Percentiles rank a stretch among this genome's conserved stretches.
These are phyloP conservation scores for Aporophyla lueneburgensis DNA, from an alignment of 2,888 invertebrate species.

Conservation along the genomic window DNA sequence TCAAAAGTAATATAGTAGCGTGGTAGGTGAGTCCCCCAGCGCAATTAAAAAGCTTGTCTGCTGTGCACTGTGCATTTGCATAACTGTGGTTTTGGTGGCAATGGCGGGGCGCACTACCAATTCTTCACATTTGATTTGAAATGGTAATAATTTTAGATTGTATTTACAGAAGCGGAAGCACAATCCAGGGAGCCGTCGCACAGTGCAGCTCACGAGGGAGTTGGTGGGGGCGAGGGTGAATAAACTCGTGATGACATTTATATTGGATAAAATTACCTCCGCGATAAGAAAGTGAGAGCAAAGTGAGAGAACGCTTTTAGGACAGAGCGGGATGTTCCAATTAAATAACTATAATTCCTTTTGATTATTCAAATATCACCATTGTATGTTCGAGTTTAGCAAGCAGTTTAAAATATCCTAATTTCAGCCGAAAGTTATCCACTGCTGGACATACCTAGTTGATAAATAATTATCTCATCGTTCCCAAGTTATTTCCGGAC, in stretches of 20 bases:
- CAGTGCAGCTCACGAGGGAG: slow-evolving; percentile 80
- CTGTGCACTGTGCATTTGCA: slow-evolving; percentile 60
- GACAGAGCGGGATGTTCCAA: slow-evolving; percentile 64
- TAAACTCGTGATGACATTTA: slow-evolving; percentile 51
- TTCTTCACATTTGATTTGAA: background rate
- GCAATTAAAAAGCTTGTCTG: slow-evolving; percentile 66
- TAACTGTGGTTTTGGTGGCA: slow-evolving; percentile 46
- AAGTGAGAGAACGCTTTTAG: slow-evolving; percentile 64
- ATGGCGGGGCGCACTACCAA: slow-evolving; percentile 38
- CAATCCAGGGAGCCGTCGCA: slow-evolving; percentile 85
- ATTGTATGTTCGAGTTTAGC: slow-evolving; percentile 13
- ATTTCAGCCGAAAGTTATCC: no score
- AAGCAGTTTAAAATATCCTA: background rate
- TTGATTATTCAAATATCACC: slow-evolving; percentile 24
- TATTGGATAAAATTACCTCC: slow-evolving; percentile 65
- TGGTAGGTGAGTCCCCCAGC: slow-evolving; percentile 81
- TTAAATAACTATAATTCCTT: slow-evolving; percentile 68
- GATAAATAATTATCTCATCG: slow-evolving; percentile 4
- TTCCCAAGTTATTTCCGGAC: slow-evolving; percentile 40
- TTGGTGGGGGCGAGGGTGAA: slow-evolving; percentile 70
- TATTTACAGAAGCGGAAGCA: slow-evolving; percentile 83
- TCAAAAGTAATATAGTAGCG: slow-evolving; percentile 85
- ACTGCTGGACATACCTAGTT: no score
- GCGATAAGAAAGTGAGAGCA: slow-evolving; percentile 72
- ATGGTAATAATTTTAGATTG: slow-evolving; percentile 30